These are phyloP conservation scores for Urosaurus nigricauda DNA, from an alignment of 2,797 vertebrate genomes.

Conservation along the genomic window DNA sequence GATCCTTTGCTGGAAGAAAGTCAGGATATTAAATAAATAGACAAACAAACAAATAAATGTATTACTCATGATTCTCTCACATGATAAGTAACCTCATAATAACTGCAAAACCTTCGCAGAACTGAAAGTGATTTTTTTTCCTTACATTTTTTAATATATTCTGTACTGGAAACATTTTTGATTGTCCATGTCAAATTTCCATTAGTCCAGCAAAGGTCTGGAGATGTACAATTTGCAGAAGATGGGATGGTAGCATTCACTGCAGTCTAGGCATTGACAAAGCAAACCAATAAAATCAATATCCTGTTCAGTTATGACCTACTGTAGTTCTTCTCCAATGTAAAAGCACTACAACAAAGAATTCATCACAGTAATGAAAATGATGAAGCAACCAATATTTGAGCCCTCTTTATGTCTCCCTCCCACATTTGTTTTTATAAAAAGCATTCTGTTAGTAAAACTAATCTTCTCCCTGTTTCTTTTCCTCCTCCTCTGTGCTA, in stretches of 20 bases:
- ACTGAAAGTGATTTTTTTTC: slow-evolving; percentile 36
- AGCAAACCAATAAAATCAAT: slow-evolving; percentile 29
- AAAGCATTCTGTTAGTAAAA: not conserved
- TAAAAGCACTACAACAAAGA: slow-evolving; percentile 5
- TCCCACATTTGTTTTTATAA: not conserved
- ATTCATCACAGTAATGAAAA: not conserved
- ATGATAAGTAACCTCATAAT: not conserved
- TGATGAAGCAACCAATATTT: not conserved
- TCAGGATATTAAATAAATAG: no score
- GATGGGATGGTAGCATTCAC: slow-evolving; percentile 84
- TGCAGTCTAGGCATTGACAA: slow-evolving; percentile 68
- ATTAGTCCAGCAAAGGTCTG: slow-evolving; percentile 81
- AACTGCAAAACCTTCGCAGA: not conserved
- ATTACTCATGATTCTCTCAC: not conserved
- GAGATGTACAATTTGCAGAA: slow-evolving; percentile 79
- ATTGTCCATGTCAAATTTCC: slow-evolving; percentile 80
- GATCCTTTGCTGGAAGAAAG: no score
- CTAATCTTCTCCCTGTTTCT: not conserved
- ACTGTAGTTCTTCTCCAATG: not conserved
- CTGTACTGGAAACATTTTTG: slow-evolving; percentile 78
- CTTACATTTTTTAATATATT: slow-evolving; percentile 88
- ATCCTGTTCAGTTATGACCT: not conserved
- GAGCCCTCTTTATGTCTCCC: not conserved
- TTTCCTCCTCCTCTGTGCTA: not conserved
- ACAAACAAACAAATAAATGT: no score